A percentile compares a stretch with the other conserved stretches of the same genome.
Conservation (phyloP, 2,113 vertebrate genomes). For the Bubo blakistoni region DNA sequence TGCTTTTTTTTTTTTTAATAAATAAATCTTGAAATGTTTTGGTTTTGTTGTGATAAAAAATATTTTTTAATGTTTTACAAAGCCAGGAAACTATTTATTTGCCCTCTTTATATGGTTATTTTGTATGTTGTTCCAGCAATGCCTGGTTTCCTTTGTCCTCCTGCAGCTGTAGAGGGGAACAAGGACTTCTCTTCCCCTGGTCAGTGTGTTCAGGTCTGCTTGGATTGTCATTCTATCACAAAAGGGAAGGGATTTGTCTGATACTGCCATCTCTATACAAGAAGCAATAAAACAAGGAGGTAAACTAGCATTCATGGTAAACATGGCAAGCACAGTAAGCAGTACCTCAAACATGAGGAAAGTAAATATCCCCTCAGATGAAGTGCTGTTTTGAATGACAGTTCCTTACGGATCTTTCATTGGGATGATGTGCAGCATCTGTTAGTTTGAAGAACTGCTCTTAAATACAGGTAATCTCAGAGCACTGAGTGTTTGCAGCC, state of each 20-base stretch:
- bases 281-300: neutral
- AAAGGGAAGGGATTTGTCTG: neutral
- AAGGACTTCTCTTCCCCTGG: neutral
- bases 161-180: neutral
- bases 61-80: neutral
- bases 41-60: neutral
- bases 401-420: neutral
- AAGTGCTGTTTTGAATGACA: neutral
- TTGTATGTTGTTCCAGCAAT: neutral
- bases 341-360: neutral
- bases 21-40: neutral
- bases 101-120: neutral
- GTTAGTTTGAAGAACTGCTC: conserved; percentile 2
- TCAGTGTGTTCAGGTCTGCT: neutral
- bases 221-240: neutral
- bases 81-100: neutral
- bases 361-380: neutral
- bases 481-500: neutral
- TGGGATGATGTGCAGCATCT: neutral
- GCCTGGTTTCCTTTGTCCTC: neutral
- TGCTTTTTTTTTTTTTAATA: neutral
- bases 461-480: neutral
- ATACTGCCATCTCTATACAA: neutral
- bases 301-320: neutral
- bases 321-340: neutral